Percentiles rank a stretch among this genome's conserved stretches.
phyloP scores from a whole-genome alignment of 2,888 invertebrate species.

The Crioceris asparagi region DNA sequence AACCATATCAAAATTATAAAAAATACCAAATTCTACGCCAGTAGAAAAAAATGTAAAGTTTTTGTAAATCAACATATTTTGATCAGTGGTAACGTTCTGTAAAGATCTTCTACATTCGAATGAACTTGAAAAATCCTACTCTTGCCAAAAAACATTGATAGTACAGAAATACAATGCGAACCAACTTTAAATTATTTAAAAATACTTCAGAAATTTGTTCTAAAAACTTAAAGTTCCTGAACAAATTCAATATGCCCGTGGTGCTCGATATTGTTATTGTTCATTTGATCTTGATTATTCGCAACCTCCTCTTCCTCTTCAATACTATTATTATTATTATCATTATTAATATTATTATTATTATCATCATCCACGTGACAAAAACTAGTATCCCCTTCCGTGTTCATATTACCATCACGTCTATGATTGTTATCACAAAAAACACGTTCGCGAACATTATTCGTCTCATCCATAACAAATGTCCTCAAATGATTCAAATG shows the following conservation, averaged over 20 bases:
- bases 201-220: too few relatives aligned
- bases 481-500: constrained; percentile 1
- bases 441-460: constrained; percentile 4
- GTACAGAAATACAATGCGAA: too few relatives aligned
- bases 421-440: too few relatives aligned
- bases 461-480: constrained; percentile 4
- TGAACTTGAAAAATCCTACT: too few relatives aligned
- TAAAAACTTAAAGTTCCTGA: constrained; percentile 1
- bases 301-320: background rate
- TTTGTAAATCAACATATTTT: too few relatives aligned
- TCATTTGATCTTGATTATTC: constrained; percentile 5
- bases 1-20: too few relatives aligned
- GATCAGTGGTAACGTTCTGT: too few relatives aligned
- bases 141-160: too few relatives aligned
- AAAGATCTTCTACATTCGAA: too few relatives aligned
- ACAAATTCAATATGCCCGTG: constrained; percentile 4
- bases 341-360: constrained; percentile 3
- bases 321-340: constrained; percentile 3
- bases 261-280: constrained; percentile 5
- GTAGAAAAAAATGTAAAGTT: too few relatives aligned
- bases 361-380: constrained; percentile 1
- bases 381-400: background rate
- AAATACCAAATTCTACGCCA: too few relatives aligned
- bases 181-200: too few relatives aligned
- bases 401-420: background rate